Evolutionary conservation across 2,113 vertebrate genomes (phyloP), one percentile per base, ranked within the genome.

Genomic region (Maccullochella peelii): DNA sequence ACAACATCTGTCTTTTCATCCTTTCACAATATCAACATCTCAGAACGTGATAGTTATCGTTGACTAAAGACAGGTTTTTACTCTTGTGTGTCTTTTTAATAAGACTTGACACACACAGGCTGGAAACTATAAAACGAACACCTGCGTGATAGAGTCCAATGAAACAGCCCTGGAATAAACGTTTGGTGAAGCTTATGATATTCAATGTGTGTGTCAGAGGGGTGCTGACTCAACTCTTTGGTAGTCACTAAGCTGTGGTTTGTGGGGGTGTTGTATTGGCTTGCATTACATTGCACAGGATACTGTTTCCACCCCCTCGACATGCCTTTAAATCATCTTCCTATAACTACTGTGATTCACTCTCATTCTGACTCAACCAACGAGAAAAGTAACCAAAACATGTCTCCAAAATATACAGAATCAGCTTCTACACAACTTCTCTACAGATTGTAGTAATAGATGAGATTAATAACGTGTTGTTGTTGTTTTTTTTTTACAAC

Each of bases 221-320:
- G 65, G 10, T 16, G 61, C 77, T 74, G 85, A 87, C 54, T 86
- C 73, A 63, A 38, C 66, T 36, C 61, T 63, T 30, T 65, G 61
- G 68, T 67, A 62, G 83, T 87, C 77, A 42, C 83, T 44, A 21
- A 55, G 47, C 67, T 82, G 82, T 74, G 79, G 79, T 87, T 55
- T 82, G 85, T 36, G 77, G 71, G 62, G 27, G 66, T 75, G 73
- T 77, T 5, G 59, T 25, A 27, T 62, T 63, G 36, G 52, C 44
- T 55, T 58, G 47, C 36, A 36, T 71, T 57, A 42, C 44, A 42
- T 21, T 42, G n/a, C 30, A 83, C 77, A 75, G 68, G 73, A 73
- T 67, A 61, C 55, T 0, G 47, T 14, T n/a, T 54, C 76, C 73
- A 23, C 50, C 73, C 65, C 63, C 49, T 44, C 36, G 1, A 70